Conservation (phyloP, 2,888 invertebrate species). For the Melinaea marsaeus region DNA sequence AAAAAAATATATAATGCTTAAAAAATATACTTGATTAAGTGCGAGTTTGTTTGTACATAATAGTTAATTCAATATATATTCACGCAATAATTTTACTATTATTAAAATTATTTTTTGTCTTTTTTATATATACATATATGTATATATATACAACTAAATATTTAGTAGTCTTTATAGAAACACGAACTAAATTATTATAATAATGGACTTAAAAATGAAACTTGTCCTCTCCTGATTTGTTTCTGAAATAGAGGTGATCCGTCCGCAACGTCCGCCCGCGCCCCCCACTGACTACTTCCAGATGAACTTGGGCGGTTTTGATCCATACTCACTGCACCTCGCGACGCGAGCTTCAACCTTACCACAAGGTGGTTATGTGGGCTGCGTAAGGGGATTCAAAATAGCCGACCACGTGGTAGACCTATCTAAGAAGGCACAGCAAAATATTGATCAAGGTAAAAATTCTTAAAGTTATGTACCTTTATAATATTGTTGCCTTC, state of each 20-base stretch:
- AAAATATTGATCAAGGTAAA: constrained; percentile 82
- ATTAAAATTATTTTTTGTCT: too few relatives aligned
- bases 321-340: constrained; percentile 82
- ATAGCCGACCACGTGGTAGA: constrained; percentile 89
- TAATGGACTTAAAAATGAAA: not conserved
- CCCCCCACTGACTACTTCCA: constrained; percentile 94
- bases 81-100: too few relatives aligned
- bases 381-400: constrained; percentile 91
- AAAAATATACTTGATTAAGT: not conserved
- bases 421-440: constrained; percentile 83
- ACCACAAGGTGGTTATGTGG: constrained; percentile 85
- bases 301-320: constrained; percentile 91
- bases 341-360: constrained; percentile 56
- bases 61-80: too few relatives aligned
- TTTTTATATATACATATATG: too few relatives aligned
- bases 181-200: too few relatives aligned
- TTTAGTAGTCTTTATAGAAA: too few relatives aligned
- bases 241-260: constrained; percentile 82
- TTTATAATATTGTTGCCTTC: too few relatives aligned
- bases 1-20: not conserved
- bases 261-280: constrained; percentile 92
- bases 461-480: too few relatives aligned
- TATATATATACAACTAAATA: too few relatives aligned
- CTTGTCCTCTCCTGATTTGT: not conserved
- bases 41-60: not conserved